Evolutionary conservation across 2,113 vertebrate species (phyloP), one percentile per base, ranked within the genome.

Genomic region (Bettongia penicillata): DNA sequence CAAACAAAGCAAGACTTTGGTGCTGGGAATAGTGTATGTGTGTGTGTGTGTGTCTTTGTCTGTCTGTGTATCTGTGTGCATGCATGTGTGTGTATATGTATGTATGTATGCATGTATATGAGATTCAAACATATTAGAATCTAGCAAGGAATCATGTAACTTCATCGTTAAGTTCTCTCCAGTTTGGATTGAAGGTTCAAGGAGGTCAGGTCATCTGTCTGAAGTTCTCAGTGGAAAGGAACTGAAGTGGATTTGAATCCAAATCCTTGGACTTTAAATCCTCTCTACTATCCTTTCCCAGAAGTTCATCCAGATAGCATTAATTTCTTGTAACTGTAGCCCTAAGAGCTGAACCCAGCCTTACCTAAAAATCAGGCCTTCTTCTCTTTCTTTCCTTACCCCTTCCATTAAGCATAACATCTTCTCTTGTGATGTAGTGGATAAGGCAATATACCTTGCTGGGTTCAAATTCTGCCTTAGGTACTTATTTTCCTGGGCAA

Each of bases 41-140:
- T 37, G 11, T 68, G 14, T 95, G 19, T 50, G 16, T 91, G 61
- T 94, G 1, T 61, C 26, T 61, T 8, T 24, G 53, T 24, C 6
- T 53, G 53, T 23, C 7, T 4, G 7, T 26, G 26, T 10, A 25
- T 57, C 8, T 57, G 26, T 95, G 19, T 90, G 31, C 77, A 52
- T 94, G 89, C 48, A 48, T 11, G 2, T 57, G 25, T 9, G 25
- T 57, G 12, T 77, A 11, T 68, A 3, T 16, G 61, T 37, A 16
- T 68, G 4, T 95, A 14, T 50, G 16, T 91, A 53, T 94, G 31
- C 77, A 52, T 94, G 89, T 94, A 90, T 93, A 53, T 94, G 89
- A 93, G 53, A 93, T 91, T 90, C 52, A 90, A 90, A n/a, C 26
- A 89, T 25, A 92, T 84, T 14, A 57, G 7, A 93, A 92, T 94